Evolutionary conservation across 2,113 vertebrate species (phyloP).

Genomic region (Amazona guildingii): DNA sequence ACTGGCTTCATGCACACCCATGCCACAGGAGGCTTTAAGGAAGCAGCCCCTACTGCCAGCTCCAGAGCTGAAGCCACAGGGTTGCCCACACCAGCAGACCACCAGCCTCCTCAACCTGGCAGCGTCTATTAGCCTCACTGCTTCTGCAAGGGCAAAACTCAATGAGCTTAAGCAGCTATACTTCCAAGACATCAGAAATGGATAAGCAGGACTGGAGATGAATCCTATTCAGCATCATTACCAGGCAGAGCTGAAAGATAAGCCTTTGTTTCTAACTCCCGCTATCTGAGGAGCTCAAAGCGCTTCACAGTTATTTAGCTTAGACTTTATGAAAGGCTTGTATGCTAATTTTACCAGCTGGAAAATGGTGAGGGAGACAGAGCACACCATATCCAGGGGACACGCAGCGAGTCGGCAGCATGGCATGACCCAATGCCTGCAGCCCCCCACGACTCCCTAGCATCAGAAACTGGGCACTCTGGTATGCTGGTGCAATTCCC

Average conservation of each 20-base stretch:
- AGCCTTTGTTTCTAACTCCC: conserved; percentile 46
- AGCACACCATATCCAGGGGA: background rate
- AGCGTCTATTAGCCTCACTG: background rate
- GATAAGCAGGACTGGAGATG: conserved; percentile 27
- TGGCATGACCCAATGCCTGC: background rate
- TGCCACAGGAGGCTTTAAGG: background rate
- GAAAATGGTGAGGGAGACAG: background rate
- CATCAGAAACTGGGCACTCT: background rate
- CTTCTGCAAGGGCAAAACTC: background rate
- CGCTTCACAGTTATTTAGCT: conserved; percentile 52
- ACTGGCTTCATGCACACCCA: rapidly evolving
- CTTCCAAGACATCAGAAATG: background rate
- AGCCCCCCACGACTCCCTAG: background rate
- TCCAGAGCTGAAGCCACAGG: background rate
- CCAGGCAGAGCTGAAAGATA: conserved; percentile 28
- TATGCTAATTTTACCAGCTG: conserved; percentile 33
- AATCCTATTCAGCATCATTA: conserved; percentile 38
- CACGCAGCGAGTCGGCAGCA: background rate
- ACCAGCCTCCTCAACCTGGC: background rate
- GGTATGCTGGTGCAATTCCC: background rate
- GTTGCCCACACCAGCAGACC: rapidly evolving
- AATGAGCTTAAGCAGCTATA: background rate
- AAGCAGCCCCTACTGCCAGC: background rate
- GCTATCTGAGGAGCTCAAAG: conserved; percentile 31
- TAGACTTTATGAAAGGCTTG: conserved; percentile 27